Evolutionary conservation across 2,113 vertebrate genomes (phyloP).

Genomic region (Acanthisitta chloris): DNA sequence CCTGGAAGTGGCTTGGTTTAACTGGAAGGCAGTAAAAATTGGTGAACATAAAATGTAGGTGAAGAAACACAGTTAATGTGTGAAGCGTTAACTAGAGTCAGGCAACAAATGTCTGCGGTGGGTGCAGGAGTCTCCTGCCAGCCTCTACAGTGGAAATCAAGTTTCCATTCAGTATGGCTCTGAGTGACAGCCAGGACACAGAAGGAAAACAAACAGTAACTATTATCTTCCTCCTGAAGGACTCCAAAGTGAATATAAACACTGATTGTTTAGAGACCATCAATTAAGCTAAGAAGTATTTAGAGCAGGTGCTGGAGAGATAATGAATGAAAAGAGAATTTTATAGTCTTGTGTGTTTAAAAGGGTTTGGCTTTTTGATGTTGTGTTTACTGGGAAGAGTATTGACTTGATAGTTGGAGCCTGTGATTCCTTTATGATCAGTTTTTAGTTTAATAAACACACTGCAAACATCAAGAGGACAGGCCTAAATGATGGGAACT

Average conservation of each 20-base stretch:
- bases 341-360: background rate
- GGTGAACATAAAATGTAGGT: background rate
- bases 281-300: slow-evolving; percentile 28
- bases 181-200: background rate
- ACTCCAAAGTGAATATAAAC: slow-evolving; percentile 33
- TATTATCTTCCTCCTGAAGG: slow-evolving; percentile 26
- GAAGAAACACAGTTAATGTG: background rate
- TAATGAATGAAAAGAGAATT: slow-evolving; percentile 27
- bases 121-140: background rate
- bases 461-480: background rate
- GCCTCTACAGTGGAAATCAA: background rate
- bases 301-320: slow-evolving; percentile 20
- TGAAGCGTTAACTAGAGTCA: background rate
- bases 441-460: background rate
- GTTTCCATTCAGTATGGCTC: background rate
- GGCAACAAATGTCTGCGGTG: background rate
- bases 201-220: slow-evolving; percentile 24
- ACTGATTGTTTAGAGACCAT: slow-evolving; percentile 8
- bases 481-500: background rate
- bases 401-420: background rate
- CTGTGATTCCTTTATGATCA: background rate
- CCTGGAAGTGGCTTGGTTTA: background rate
- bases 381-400: background rate
- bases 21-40: background rate
- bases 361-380: slow-evolving; percentile 29